Conservation (phyloP, 2,113 vertebrate species). For the Pica pica region DNA sequence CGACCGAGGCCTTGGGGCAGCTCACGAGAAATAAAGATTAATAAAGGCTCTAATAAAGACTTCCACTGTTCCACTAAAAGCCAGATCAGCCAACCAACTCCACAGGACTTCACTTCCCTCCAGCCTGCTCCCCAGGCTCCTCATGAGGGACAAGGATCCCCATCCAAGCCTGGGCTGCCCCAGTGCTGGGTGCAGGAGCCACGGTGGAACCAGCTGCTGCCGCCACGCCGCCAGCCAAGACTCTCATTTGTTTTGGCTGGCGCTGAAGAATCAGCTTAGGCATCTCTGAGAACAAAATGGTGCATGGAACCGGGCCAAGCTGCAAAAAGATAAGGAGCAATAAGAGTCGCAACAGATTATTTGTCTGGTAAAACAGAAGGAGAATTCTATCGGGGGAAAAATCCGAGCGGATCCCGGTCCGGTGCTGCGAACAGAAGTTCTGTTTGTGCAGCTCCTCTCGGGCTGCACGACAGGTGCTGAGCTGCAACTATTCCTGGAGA, state of each 20-base stretch:
- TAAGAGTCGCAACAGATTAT: conserved; percentile 76
- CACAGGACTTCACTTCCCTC: not conserved
- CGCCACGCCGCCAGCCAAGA: conserved; percentile 64
- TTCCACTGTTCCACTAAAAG: not conserved
- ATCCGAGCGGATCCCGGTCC: conserved; percentile 46
- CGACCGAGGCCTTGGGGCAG: not conserved
- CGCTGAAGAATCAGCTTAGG: conserved; percentile 71
- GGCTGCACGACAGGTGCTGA: conserved; percentile 62
- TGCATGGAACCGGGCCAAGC: conserved; percentile 70
- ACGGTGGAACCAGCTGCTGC: conserved; percentile 66
- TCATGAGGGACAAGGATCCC: conserved; percentile 21
- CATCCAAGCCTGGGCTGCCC: conserved; percentile 47
- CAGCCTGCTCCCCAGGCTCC: not conserved
- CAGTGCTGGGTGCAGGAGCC: conserved; percentile 63
- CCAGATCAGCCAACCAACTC: not conserved
- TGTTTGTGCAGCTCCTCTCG: conserved; percentile 37
- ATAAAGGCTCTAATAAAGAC: not conserved
- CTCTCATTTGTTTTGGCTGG: conserved; percentile 78
- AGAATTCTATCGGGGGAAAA: conserved; percentile 35
- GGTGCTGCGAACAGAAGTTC: conserved; percentile 39
- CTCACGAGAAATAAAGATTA: not conserved
- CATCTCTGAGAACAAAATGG: conserved; percentile 78
- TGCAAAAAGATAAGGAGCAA: conserved; percentile 72
- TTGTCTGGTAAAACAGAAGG: conserved; percentile 78
- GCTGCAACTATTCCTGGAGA: conserved; percentile 49